Conservation (phyloP, 2,888 invertebrate genomes). For the Bombylius major region DNA sequence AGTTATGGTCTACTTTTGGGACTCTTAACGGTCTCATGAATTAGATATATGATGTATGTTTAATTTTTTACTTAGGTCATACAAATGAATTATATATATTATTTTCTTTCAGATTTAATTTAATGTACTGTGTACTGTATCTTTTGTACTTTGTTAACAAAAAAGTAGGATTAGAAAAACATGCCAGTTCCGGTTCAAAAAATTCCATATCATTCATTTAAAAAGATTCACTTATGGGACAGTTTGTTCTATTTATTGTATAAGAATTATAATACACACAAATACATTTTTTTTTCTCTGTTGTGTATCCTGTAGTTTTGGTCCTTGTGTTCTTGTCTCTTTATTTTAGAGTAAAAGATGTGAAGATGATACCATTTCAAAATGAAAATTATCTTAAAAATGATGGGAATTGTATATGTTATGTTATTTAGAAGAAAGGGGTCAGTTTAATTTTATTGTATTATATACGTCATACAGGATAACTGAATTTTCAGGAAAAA, state of each 20-base stretch:
- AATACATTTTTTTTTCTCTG: not conserved
- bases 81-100: not conserved
- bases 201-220: not conserved
- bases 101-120: too few species aligned
- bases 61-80: not conserved
- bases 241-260: not conserved
- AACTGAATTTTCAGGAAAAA: not conserved
- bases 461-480: not conserved
- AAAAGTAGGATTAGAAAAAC: too few species aligned
- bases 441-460: conserved; percentile 14
- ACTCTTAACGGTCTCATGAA: conserved; percentile 17
- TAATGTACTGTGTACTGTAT: too few species aligned
- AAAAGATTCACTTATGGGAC: conserved; percentile 9
- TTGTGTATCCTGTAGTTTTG: too few species aligned
- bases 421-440: conserved; percentile 11
- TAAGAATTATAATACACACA: too few species aligned
- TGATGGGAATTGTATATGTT: conserved; percentile 13
- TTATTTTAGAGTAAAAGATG: not conserved
- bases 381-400: conserved; percentile 4
- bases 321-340: too few species aligned
- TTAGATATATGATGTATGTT: conserved; percentile 2
- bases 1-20: conserved; percentile 15
- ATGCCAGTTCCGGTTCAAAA: not conserved
- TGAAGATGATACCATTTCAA: conserved; percentile 3
- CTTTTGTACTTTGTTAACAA: too few species aligned